Percentiles rank a stretch among this genome's conserved stretches.
Evolutionary conservation across 2,113 vertebrate genomes (phyloP).

Genomic region (Ceyx melanurus): DNA sequence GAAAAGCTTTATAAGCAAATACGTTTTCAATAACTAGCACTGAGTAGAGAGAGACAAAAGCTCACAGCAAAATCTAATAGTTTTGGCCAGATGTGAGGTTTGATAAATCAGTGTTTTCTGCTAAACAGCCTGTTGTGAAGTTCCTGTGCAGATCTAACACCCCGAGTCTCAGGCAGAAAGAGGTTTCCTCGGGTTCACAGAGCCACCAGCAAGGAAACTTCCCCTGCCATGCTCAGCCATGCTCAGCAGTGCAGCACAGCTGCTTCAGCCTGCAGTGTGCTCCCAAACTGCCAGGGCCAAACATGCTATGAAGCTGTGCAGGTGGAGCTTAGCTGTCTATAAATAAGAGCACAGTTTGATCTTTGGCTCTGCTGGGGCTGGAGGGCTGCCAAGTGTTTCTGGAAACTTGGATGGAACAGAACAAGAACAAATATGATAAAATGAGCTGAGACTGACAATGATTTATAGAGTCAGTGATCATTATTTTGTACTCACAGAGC

Average conservation of each 20-base stretch:
- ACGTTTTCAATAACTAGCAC: background rate
- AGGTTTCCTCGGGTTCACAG: background rate
- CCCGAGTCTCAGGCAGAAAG: accelerated
- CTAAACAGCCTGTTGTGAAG: accelerated
- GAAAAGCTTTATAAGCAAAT: background rate
- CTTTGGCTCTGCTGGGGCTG: slow-evolving; percentile 38
- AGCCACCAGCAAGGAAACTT: background rate
- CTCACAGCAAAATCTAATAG: background rate
- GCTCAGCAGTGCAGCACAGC: background rate
- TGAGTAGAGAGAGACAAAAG: background rate
- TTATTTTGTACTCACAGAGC: background rate
- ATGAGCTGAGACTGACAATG: slow-evolving; percentile 39
- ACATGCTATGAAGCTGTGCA: background rate
- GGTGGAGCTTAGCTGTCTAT: slow-evolving; percentile 52
- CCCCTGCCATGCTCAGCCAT: background rate
- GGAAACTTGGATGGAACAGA: slow-evolving; percentile 56
- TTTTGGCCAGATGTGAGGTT: background rate
- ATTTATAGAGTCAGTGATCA: slow-evolving; percentile 33
- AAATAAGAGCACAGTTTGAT: slow-evolving; percentile 59
- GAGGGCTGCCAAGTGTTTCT: slow-evolving; percentile 51
- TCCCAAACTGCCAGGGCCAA: background rate
- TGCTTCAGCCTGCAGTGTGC: background rate
- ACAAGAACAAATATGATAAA: slow-evolving; percentile 64
- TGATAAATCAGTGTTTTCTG: background rate
- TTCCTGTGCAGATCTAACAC: background rate